These are phyloP conservation scores for Heptranchias perlo DNA, from an alignment of 2,113 vertebrate genomes.

Conservation along the genomic window DNA sequence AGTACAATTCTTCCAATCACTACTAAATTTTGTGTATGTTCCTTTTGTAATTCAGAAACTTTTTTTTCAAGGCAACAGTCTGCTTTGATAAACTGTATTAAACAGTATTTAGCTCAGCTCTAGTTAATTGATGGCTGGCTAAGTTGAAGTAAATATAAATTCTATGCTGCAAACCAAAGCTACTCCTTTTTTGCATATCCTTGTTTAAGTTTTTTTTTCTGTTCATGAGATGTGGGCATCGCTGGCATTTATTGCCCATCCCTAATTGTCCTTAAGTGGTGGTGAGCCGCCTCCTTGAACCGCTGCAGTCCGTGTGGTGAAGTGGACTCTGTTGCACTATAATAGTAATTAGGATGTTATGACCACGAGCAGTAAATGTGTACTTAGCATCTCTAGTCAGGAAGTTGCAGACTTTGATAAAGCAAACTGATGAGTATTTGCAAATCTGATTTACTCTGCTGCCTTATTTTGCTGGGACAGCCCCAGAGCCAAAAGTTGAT, in stretches of 20 bases:
- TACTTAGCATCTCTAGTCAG: neutral
- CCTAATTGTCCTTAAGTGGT: no score
- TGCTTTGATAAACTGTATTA: neutral
- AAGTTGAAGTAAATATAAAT: no score
- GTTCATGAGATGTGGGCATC: no score
- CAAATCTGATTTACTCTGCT: neutral
- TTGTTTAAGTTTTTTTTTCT: no score
- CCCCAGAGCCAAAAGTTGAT: no score
- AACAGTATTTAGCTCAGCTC: neutral
- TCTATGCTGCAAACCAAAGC: neutral
- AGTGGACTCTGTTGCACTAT: neutral
- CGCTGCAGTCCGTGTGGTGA: no score
- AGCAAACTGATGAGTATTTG: neutral
- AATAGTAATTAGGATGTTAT: neutral
- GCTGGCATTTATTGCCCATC: no score
- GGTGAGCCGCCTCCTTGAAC: no score
- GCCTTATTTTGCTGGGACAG: no score
- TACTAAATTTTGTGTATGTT: neutral
- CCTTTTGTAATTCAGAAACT: neutral
- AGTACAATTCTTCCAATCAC: neutral
- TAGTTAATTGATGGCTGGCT: no score
- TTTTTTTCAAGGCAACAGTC: neutral
- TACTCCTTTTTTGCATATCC: neutral
- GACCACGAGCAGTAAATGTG: neutral
- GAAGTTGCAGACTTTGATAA: neutral